Evolutionary conservation across 2,797 vertebrate genomes (phyloP), one percentile per base, ranked within the genome.

Genomic region (Acropternis orthonyx): DNA sequence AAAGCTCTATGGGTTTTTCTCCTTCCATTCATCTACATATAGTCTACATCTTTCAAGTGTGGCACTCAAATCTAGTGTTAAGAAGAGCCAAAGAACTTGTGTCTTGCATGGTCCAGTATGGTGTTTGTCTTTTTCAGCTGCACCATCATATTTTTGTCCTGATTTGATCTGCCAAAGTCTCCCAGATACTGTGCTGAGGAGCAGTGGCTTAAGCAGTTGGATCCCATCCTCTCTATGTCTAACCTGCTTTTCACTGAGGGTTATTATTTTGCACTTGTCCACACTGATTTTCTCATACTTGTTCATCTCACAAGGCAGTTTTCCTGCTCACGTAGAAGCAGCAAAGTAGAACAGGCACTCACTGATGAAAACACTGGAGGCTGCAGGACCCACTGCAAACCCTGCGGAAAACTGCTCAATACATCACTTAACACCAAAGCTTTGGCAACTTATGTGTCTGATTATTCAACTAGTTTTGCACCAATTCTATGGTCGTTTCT

Each of bases 261-360:
- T 67, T 83, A 41, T 71, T 91, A 55, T 88, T 93, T 95, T 77
- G 17, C 10, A 21, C 65, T 80, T 80, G 44, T 74, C 79, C 36
- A 63, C 12, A 27, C 4, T 58, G 59, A 44, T 74, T 85, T 74
- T 83, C 36, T 83, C 20, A 11, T 30, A 18, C 36, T 73, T 58
- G 27, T 34, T 79, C 37, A 23, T 41, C 32, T 61, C 41, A 62
- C 61, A 85, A 37, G 76, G 36, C n/a, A 27, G 34, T 41, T 71
- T 83, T 77, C 44, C 44, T 46, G 5, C 28, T 68, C 26, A 37
- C 77, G 22, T 14, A 37, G 36, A 19, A 76, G 46, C 36, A 82
- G 32, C 30, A 85, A 77, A 88, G 77, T 12, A 30, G 56, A 41
- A 14, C 37, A 86, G 20, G 28, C 79, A 26, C 74, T 86, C 34